Base-by-base conservation (phyloP, 2,888 invertebrate species). In the Gibbula magus region DNA sequence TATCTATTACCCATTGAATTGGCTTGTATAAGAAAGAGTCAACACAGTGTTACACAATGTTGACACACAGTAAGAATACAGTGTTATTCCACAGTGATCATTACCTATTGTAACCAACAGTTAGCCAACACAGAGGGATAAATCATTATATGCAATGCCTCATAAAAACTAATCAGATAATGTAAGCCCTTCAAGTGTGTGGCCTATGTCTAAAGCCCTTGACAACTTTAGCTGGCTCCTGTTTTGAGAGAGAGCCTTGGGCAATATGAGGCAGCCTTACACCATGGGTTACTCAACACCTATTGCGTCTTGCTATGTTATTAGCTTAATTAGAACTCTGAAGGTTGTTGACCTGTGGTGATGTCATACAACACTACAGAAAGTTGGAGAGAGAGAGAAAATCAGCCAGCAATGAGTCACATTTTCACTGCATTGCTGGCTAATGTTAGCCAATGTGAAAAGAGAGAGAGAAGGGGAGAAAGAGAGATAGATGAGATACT, bases 121-220 rank as follows among this genome's bases (percentile, higher is more conserved):
- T 45, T 10, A 45, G 45, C 45, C 13, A 45, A 45, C 45, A 70
- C 29, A 70, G 39, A 32, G 35, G 39, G 20, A 70, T 39, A 70
- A 70, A 70, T 39, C 70, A 70, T 70, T 70, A 39, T 32, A 32
- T 70, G 35, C 70, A 70, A 35, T 35, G 70, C 70, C 70, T 70
- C 70, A 39, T 70, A 70, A 70, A 70, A 70, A 39, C 20, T 35
- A 70, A 70, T 70, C 70, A 70, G 70, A 35, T 39, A 70, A 70
- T 70, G 32, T 70, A 20, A 70, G 39, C 10, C 16, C 35, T 39
- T 20, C 35, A 32, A 39, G 32, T 70, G 70, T 70, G 70, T 70
- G 70, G 70, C 35, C 70, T 70, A 70, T 70, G 70, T 18, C 35
- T 20, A 32, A 70, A 70, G 70, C 32, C 61, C 39, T 70, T 70